These are phyloP conservation scores for Ophion obscuratus DNA, from an alignment of 2,888 invertebrate species.

Conservation along the genomic window DNA sequence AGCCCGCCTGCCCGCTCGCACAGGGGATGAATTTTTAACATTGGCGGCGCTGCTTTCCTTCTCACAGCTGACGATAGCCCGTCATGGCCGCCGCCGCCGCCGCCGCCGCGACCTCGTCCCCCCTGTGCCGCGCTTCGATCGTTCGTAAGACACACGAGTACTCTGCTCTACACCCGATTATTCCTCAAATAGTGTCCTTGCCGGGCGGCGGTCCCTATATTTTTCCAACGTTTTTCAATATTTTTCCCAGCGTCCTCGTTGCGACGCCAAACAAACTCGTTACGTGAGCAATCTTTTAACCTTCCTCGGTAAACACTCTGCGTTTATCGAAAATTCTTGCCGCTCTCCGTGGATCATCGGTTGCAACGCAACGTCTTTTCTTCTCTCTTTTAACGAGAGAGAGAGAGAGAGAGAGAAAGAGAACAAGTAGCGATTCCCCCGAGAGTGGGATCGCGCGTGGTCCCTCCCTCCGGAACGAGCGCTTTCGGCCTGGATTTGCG, in stretches of 20 bases:
- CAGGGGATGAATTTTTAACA: background rate
- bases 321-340: no score
- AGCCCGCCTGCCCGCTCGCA: no score
- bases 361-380: background rate
- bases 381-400: background rate
- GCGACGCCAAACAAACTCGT: background rate
- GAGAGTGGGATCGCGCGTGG: no score
- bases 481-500: conserved; percentile 15
- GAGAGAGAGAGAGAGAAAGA: no score
- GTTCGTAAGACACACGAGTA: background rate
- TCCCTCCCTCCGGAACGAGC: background rate
- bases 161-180: background rate
- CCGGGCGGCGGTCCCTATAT: background rate
- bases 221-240: background rate
- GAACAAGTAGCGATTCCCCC: no score
- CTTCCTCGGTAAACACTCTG: background rate
- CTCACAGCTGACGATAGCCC: background rate
- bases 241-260: background rate
- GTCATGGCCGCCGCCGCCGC: background rate
- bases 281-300: background rate
- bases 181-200: background rate
- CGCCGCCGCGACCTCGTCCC: background rate
- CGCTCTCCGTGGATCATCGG: background rate
- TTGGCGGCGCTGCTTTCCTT: background rate
- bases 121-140: background rate